Conservation (phyloP, 2,113 vertebrate species). For the Pyxicephalus adspersus region DNA sequence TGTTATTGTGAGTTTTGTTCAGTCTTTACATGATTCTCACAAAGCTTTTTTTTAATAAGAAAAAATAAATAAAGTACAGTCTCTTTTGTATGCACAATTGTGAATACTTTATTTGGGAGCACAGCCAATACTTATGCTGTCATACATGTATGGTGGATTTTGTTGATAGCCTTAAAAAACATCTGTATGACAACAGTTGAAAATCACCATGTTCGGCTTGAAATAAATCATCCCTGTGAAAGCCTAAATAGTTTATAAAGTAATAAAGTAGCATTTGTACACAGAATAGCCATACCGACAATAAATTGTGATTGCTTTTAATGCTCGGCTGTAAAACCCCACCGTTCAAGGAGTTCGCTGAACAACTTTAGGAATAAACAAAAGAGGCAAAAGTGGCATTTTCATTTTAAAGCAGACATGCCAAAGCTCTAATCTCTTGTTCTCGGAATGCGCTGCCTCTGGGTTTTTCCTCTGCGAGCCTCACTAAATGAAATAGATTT, state of each 20-base stretch:
- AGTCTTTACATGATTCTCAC: no score
- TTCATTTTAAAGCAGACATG: slow-evolving; percentile 53
- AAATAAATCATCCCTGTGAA: slow-evolving; percentile 21
- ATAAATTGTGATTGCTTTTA: slow-evolving; percentile 49
- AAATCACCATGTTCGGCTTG: slow-evolving; percentile 13
- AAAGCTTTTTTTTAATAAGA: no score
- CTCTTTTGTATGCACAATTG: no score
- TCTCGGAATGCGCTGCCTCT: slow-evolving; percentile 50
- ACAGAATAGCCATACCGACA: slow-evolving; percentile 33
- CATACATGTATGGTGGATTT: neutral
- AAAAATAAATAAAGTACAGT: no score
- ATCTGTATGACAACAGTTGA: slow-evolving; percentile 14
- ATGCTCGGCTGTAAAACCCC: slow-evolving; percentile 44
- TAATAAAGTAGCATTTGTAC: slow-evolving; percentile 30
- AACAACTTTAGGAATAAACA: slow-evolving; percentile 54
- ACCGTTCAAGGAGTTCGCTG: slow-evolving; percentile 35
- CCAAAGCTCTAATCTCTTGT: slow-evolving; percentile 54
- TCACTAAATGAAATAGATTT: slow-evolving; percentile 58
- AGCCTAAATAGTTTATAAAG: slow-evolving; percentile 24
- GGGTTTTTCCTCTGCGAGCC: slow-evolving; percentile 50
- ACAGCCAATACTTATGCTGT: neutral
- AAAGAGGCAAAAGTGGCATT: slow-evolving; percentile 47
- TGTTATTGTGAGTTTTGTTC: no score
- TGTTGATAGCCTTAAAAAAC: neutral
- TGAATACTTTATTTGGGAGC: no score